Evolutionary conservation across 2,113 vertebrate genomes (phyloP).

Genomic region (Pungitius pungitius): DNA sequence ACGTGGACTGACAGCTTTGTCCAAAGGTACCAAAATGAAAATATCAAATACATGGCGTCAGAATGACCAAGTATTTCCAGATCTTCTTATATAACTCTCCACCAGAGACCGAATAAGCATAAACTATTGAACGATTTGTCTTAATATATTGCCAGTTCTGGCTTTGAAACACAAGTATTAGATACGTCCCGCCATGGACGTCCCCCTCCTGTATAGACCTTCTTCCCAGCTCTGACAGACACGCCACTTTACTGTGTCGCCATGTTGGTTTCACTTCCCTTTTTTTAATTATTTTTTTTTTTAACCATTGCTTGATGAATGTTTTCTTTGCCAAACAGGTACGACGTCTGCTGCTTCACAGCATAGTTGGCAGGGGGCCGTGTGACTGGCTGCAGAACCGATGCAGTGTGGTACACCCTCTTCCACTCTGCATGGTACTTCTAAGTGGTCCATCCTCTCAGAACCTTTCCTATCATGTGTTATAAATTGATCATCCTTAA

Average conservation of each 20-base stretch:
- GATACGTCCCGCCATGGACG: not conserved
- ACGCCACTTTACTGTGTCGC: slow-evolving; percentile 52
- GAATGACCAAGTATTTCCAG: not conserved
- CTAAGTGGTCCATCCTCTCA: slow-evolving; percentile 26
- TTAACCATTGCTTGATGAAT: slow-evolving; percentile 64
- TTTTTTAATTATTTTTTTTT: slow-evolving; percentile 30
- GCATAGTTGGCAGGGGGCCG: slow-evolving; percentile 36
- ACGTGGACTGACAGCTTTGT: not conserved
- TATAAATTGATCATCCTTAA: slow-evolving; percentile 46
- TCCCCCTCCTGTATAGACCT: slow-evolving; percentile 13
- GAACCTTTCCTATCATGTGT: slow-evolving; percentile 40
- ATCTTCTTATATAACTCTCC: not conserved
- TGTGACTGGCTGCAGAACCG: slow-evolving; percentile 29
- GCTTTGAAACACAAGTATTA: slow-evolving; percentile 16
- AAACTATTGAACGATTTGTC: not conserved
- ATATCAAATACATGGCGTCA: not conserved
- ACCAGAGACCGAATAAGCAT: slow-evolving; percentile 12
- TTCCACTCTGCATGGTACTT: slow-evolving; percentile 53
- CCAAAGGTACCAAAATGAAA: not conserved
- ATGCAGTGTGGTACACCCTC: slow-evolving; percentile 53
- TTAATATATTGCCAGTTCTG: not conserved
- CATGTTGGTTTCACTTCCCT: slow-evolving; percentile 54
- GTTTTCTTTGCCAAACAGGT: slow-evolving; percentile 76
- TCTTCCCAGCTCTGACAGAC: slow-evolving; percentile 38
- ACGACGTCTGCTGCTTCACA: slow-evolving; percentile 63